Percentiles rank a stretch among this genome's conserved stretches.
These are phyloP conservation scores for Heliconius cydno DNA, from an alignment of 2,888 invertebrate species.

Conservation along the genomic window DNA sequence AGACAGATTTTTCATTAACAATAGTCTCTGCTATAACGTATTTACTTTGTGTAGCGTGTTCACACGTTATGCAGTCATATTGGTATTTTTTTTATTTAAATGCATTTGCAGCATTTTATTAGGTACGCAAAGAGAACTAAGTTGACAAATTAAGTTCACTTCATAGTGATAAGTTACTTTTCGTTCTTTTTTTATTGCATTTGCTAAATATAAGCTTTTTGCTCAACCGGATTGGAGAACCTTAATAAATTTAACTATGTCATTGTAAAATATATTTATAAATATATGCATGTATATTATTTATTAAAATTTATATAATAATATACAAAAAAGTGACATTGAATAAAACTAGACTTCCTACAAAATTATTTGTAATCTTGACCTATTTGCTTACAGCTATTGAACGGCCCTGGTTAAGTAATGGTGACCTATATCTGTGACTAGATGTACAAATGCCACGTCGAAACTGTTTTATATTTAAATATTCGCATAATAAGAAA, in stretches of 20 bases:
- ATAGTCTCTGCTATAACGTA: background rate
- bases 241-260: too few relatives aligned
- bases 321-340: background rate
- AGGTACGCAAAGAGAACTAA: too few relatives aligned
- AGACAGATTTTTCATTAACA: conserved; percentile 15
- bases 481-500: too few relatives aligned
- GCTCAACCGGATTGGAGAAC: too few relatives aligned
- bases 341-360: conserved; percentile 1
- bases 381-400: conserved; percentile 27
- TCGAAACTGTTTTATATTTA: background rate
- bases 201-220: too few relatives aligned
- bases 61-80: background rate
- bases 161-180: too few relatives aligned
- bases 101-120: too few relatives aligned
- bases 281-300: background rate
- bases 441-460: background rate
- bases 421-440: conserved; percentile 32
- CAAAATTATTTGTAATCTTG: conserved; percentile 17
- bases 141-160: too few relatives aligned
- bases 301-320: background rate
- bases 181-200: too few relatives aligned
- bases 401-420: conserved; percentile 18
- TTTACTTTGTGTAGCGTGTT: background rate
- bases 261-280: background rate
- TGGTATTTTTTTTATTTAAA: background rate